A percentile compares a stretch with the other conserved stretches of the same genome.
phyloP scores from a whole-genome alignment of 1,140 invertebrate species.

The Radopholus similis region DNA sequence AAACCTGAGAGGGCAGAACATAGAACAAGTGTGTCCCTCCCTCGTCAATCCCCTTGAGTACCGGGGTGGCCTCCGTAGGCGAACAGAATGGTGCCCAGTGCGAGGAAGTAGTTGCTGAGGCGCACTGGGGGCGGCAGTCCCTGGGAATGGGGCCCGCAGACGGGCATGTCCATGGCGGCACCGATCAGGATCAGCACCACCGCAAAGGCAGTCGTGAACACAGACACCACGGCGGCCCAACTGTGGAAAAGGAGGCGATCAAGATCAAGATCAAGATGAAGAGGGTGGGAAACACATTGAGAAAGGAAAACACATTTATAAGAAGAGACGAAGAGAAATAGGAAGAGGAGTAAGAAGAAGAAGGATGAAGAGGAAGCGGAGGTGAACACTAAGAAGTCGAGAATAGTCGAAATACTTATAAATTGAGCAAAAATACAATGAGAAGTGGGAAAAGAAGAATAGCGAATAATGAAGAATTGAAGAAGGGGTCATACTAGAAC shows the following conservation, averaged over 20 bases:
- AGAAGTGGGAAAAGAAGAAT: conserved; percentile 14
- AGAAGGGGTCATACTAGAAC: background rate
- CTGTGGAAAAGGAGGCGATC: background rate
- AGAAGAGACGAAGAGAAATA: too few relatives aligned
- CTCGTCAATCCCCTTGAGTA: background rate
- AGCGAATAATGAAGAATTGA: background rate
- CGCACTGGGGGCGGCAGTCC: conserved; percentile 26
- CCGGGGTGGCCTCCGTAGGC: conserved; percentile 41
- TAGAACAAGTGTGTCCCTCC: background rate
- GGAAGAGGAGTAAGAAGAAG: too few relatives aligned
- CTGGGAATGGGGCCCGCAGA: conserved; percentile 33
- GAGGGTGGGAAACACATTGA: too few relatives aligned
- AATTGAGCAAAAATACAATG: background rate
- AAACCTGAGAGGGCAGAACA: background rate
- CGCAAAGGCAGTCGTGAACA: conserved; percentile 41
- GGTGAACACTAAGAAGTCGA: too few relatives aligned
- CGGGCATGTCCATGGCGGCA: conserved; percentile 27
- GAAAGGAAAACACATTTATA: too few relatives aligned
- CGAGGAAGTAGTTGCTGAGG: conserved; percentile 58
- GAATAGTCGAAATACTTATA: too few relatives aligned
- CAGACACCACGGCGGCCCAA: conserved; percentile 41
- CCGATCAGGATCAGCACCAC: conserved; percentile 52
- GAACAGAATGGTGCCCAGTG: conserved; percentile 59
- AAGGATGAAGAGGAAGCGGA: too few relatives aligned
- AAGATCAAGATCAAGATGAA: too few relatives aligned